Base-by-base conservation (phyloP, 92 coral and sea anemone species). In the Pocillopora grandis region DNA sequence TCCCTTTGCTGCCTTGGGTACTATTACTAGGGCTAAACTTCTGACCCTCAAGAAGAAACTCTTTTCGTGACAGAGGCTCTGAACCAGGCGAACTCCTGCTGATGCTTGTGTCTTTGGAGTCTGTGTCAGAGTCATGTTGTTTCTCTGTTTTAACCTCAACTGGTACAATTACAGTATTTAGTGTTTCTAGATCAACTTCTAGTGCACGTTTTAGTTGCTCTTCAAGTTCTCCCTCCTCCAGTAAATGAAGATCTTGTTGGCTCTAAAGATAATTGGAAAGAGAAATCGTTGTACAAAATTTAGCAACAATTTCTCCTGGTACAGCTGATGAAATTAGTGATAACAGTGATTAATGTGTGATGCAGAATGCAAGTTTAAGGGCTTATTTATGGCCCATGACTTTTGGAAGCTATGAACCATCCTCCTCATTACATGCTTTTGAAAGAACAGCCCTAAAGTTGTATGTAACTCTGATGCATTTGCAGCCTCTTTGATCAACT, bases 191-290 rank as follows among this genome's bases (percentile, higher is more conserved):
- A 35, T 84, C 81, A 68, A 84, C 77, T 71, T 81, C 88, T 68
- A 87, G 82, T 2, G 92, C 87, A 58, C 76, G 78, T 65, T 91
- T 93, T 78, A 93, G 56, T 18, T 86, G 77, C 31, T 75, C 94
- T 61, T 93, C 93, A 14, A 93, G 78, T 59, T 93, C 93, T 20
- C 94, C 92, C 71, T 91, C 91, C 15, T 89, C 87, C 33, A 93
- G 82, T 56, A 93, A 84, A 52, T 86, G 35, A 52, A 93, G 90
- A 71, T 93, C 97, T 85, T 93, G 95, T 85, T 93, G 97, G 80
- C 97, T 93, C 97, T 93, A 66, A 13, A 1, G 21, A 17, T 14
- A 7, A 67, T 58, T 70, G 19, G 42, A 70, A 36, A 68, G 19
- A 9, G 27, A 64, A 10, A 76, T 42, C 52, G 1, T 42, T 42